phyloP scores from a whole-genome alignment of 2,888 invertebrate species.

The Eutolmus rufibarbis region DNA sequence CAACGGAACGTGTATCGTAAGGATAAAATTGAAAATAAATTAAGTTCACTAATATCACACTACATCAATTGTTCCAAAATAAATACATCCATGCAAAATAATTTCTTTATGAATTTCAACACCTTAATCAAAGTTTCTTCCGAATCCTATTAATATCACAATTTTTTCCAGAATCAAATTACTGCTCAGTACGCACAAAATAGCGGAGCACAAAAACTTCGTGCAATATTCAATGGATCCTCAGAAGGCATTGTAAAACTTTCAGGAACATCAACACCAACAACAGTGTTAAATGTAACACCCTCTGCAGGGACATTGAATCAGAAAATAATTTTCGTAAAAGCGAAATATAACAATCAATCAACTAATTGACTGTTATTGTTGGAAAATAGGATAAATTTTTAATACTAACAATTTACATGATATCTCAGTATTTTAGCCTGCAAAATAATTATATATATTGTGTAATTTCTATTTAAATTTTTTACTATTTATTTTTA shows the following conservation, averaged over 20 bases:
- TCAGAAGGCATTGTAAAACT: constrained; percentile 24
- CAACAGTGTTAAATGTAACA: constrained; percentile 29
- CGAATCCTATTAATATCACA: background rate
- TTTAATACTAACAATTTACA: constrained; percentile 20
- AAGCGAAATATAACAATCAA: constrained; percentile 52
- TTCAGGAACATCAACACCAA: background rate
- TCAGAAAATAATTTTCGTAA: constrained; percentile 58
- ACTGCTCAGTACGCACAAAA: constrained; percentile 26
- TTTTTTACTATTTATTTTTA: background rate
- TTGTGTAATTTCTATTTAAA: background rate
- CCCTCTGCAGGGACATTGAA: constrained; percentile 51
- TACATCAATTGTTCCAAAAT: too few species aligned
- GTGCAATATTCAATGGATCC: constrained; percentile 45
- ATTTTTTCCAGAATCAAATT: constrained; percentile 12
- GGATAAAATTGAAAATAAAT: too few species aligned
- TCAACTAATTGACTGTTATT: constrained; percentile 31
- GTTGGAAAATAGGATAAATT: constrained; percentile 31
- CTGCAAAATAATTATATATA: background rate
- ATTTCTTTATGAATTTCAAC: background rate
- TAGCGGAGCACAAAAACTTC: constrained; percentile 37
- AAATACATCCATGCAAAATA: too few species aligned
- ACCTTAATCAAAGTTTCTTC: background rate
- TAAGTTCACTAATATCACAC: too few species aligned
- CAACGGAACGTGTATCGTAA: too few species aligned
- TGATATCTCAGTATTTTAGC: constrained; percentile 38